Percentiles rank a stretch among this genome's conserved stretches.
Conservation (phyloP, 2,113 vertebrate genomes). For the Oryzias curvinotus region DNA sequence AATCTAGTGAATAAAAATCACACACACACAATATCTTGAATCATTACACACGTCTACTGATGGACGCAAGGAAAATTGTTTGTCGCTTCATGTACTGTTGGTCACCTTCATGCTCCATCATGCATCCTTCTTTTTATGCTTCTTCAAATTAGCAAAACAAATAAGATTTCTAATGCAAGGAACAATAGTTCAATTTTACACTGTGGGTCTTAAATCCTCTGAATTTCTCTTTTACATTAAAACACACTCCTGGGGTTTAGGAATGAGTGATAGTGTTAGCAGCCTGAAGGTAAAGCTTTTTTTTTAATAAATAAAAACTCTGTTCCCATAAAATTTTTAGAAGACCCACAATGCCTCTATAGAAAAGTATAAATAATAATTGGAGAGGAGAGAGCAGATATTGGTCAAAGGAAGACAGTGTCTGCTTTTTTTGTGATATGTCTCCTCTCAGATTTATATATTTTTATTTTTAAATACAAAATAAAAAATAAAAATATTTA, state of each 20-base stretch:
- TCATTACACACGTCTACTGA: conserved; percentile 22
- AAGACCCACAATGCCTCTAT: too few relatives aligned
- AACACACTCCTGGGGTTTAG: background rate
- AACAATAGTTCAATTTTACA: conserved; percentile 2
- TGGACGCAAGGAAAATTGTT: conserved; percentile 17
- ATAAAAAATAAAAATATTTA: too few relatives aligned
- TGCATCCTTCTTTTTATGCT: conserved; percentile 17
- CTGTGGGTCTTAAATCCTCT: background rate
- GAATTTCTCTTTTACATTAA: background rate
- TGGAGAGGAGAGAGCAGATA: too few relatives aligned
- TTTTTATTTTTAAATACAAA: too few relatives aligned
- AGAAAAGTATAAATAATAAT: too few relatives aligned
- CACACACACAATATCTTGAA: conserved; percentile 18
- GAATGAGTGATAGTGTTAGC: background rate
- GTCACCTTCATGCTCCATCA: conserved; percentile 30
- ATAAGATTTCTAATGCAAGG: conserved; percentile 6
- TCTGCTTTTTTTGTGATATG: too few relatives aligned
- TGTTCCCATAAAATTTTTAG: too few relatives aligned
- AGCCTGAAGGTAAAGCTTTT: too few relatives aligned
- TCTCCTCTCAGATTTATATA: too few relatives aligned
- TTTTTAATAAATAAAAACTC: too few relatives aligned
- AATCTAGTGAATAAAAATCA: conserved; percentile 13
- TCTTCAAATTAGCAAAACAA: conserved; percentile 18
- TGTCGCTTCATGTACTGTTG: background rate
- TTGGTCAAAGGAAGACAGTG: too few relatives aligned